Base-by-base conservation (phyloP, 2,888 invertebrate species). In the Stegana nigrithorax region DNA sequence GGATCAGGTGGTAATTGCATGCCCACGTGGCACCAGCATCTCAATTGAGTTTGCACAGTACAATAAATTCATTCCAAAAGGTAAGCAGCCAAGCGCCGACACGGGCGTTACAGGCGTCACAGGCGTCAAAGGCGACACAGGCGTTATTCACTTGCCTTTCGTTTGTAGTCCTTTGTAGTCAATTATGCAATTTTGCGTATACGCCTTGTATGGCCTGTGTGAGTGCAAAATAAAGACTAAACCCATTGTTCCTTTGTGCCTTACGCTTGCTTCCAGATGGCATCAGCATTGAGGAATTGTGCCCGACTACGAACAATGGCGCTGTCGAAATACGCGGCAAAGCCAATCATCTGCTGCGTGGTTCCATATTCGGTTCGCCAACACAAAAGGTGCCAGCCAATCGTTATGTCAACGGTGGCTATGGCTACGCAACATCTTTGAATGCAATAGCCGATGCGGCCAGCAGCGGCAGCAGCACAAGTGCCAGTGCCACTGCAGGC, bases 11-110 rank as follows among this genome's bases (percentile, higher is more conserved):
- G 90, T 91, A 57, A 89, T 97, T 68, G 91, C 92, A 80, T 98
- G 98, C 85, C 97, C 97, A n/a, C 88, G 92, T 57, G 95, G 95
- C 64, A 97, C 97, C 42, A 93, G 94, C 78, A 96, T 98, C 83
- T 92, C 93, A 77, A 93, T 97, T 75, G 93, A 95, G 81, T 89
- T 94, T 75, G 96, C 96, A 19, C 94, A 94, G 84, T 96, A 95
- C 73, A 85, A 84, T 73, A 83, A 83, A 71, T 81, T 83, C 59
- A 78, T 82, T 64, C 79, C 81, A 56, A 83, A 81, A 78, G 84
- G 85, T 85, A 74, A 81, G 81, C 73, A n/a, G n/a, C n/a, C n/a
- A 50, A 14, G 5, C 14, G 25, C 10, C 25, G 23, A 53, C 12
- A 27, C 8, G 12, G 27, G 27, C 27, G n/a, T n/a, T n/a, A n/a